Conservation (phyloP, 2,888 invertebrate genomes). For the Adelognathus sp. region DNA sequence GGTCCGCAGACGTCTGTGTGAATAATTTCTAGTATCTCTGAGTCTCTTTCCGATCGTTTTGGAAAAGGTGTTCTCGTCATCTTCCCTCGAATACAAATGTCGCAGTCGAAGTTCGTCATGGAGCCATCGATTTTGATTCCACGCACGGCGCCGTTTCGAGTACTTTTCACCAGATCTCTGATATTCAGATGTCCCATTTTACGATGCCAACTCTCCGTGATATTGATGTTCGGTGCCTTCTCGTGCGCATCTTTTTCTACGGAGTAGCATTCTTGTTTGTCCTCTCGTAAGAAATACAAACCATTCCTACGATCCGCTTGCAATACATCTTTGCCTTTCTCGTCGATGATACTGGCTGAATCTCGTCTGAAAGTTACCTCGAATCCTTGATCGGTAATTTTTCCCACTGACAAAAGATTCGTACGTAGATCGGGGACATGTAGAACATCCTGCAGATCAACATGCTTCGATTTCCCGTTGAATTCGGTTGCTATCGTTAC, state of each 20-base stretch:
- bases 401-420: conserved; percentile 45
- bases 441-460: not conserved
- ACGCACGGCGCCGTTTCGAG: conserved; percentile 27
- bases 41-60: conserved; percentile 26
- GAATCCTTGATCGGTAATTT: conserved; percentile 14
- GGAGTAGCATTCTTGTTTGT: not conserved
- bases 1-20: conserved; percentile 65
- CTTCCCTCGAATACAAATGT: conserved; percentile 44
- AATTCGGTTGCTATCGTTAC: not conserved
- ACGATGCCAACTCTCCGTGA: conserved; percentile 41
- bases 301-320: conserved; percentile 20
- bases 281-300: conserved; percentile 22
- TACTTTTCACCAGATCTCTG: conserved; percentile 43
- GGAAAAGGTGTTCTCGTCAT: conserved; percentile 47
- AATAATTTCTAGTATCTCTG: conserved; percentile 57
- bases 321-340: not conserved
- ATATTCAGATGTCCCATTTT: conserved; percentile 56
- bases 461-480: not conserved
- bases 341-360: not conserved
- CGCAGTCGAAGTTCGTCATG: no score
- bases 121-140: conserved; percentile 22
- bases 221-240: not conserved
- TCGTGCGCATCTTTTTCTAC: not conserved
- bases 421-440: conserved; percentile 40
- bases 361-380: not conserved